Evolutionary conservation across 2,888 invertebrate genomes (phyloP).

Genomic region (Melanostoma scalare): DNA sequence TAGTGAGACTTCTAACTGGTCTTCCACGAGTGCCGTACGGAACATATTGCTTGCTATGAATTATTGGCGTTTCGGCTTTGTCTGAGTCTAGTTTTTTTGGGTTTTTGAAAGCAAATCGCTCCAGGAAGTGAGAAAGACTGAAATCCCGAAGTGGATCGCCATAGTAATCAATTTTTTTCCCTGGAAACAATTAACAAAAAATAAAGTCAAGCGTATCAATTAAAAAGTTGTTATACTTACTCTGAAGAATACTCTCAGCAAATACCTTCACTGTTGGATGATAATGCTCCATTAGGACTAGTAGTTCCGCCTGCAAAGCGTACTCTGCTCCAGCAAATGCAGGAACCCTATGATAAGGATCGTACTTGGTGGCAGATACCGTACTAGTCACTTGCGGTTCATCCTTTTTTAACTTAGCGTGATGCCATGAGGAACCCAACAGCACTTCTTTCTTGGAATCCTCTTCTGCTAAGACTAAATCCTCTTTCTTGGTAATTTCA

Average conservation of each 20-base stretch:
- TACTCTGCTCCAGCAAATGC: slow-evolving; percentile 90
- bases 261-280: slow-evolving; percentile 97
- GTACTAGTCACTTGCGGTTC: slow-evolving; percentile 1
- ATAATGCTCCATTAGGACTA: slow-evolving; percentile 88
- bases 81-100: slow-evolving; percentile 86
- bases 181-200: slow-evolving; percentile 80
- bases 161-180: slow-evolving; percentile 89
- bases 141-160: slow-evolving; percentile 98
- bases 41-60: slow-evolving; percentile 84
- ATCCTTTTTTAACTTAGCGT: slow-evolving; percentile 75
- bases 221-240: slow-evolving; percentile 80
- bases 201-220: not conserved
- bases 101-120: slow-evolving; percentile 97
- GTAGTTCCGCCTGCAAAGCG: slow-evolving; percentile 89
- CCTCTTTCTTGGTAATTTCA: slow-evolving; percentile 76
- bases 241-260: slow-evolving; percentile 89
- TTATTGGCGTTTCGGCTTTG: slow-evolving; percentile 81
- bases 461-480: slow-evolving; percentile 10
- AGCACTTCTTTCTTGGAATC: slow-evolving; percentile 76
- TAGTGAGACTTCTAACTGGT: slow-evolving; percentile 88
- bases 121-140: slow-evolving; percentile 93
- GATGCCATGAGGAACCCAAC: slow-evolving; percentile 78
- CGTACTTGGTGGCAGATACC: slow-evolving; percentile 84
- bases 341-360: slow-evolving; percentile 91
- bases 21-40: slow-evolving; percentile 88